Evolutionary conservation across 92 coral and sea anemone genomes (phyloP).

Genomic region (Phenganax subtilis): DNA sequence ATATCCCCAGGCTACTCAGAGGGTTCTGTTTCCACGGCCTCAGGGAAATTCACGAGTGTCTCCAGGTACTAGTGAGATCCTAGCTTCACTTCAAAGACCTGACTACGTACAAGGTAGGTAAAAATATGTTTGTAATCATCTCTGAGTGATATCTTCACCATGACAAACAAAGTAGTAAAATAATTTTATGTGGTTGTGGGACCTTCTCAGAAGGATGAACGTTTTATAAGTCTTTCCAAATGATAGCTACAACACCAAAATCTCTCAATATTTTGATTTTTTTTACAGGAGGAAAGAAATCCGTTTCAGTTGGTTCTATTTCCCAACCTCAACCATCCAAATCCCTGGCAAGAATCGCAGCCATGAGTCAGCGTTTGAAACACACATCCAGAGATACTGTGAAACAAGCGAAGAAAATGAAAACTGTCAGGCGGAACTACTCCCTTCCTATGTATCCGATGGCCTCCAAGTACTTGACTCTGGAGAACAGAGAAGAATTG

Average conservation of each 20-base stretch:
- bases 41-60: conserved; percentile 11
- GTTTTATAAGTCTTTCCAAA: neutral
- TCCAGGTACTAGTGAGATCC: conserved; percentile 14
- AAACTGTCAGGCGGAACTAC: conserved; percentile 33
- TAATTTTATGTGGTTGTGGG: no score
- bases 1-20: conserved; percentile 19
- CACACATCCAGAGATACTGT: conserved; percentile 95
- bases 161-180: no score
- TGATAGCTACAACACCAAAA: neutral
- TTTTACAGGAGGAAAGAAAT: conserved; percentile 16
- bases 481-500: conserved; percentile 79
- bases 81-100: conserved; percentile 9
- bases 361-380: conserved; percentile 54
- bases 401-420: conserved; percentile 76
- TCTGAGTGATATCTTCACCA: no score
- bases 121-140: neutral
- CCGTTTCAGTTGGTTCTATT: neutral
- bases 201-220: neutral
- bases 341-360: conserved; percentile 33
- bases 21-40: conserved; percentile 34
- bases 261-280: neutral
- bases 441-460: conserved; percentile 15
- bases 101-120: neutral
- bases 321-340: conserved; percentile 29
- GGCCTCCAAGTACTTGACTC: conserved; percentile 51